Conservation (phyloP, 2,888 invertebrate genomes). For the Steinernema scapterisci region DNA sequence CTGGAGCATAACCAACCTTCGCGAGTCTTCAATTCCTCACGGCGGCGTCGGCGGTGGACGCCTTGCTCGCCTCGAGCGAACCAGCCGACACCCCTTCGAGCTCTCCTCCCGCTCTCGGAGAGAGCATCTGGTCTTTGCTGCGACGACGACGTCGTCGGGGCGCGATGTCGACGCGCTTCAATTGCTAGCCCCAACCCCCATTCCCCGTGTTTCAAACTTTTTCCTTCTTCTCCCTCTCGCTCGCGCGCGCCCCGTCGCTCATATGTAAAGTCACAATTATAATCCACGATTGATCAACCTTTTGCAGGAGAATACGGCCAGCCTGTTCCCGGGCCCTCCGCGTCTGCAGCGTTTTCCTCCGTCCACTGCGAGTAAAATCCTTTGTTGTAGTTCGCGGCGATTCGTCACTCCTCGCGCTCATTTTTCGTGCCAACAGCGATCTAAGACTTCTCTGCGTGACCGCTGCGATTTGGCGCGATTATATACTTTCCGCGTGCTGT, state of each 20-base stretch:
- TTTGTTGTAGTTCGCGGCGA: too few species aligned
- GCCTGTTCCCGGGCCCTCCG: too few species aligned
- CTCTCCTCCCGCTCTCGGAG: too few species aligned
- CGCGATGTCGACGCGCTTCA: not conserved
- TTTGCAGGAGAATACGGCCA: too few species aligned
- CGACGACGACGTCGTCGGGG: not conserved
- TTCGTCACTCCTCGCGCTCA: too few species aligned
- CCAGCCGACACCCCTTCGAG: not conserved
- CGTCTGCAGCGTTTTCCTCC: too few species aligned
- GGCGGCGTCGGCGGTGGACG: not conserved
- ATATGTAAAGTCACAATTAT: too few species aligned
- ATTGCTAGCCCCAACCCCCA: not conserved
- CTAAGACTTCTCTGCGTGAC: too few species aligned
- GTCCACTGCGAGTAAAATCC: too few species aligned
- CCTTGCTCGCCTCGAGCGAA: constrained; percentile 8
- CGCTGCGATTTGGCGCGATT: not conserved
- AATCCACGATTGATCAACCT: too few species aligned
- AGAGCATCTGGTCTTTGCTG: constrained; percentile 15
- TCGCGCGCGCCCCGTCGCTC: not conserved
- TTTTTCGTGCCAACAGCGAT: too few species aligned
- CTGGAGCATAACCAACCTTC: not conserved
- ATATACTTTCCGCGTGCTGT: not conserved
- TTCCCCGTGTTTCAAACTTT: constrained; percentile 1
- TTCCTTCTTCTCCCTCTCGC: not conserved
- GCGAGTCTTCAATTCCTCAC: not conserved